Base-by-base conservation (phyloP, 2,113 vertebrate genomes). In the Verasper variegatus region DNA sequence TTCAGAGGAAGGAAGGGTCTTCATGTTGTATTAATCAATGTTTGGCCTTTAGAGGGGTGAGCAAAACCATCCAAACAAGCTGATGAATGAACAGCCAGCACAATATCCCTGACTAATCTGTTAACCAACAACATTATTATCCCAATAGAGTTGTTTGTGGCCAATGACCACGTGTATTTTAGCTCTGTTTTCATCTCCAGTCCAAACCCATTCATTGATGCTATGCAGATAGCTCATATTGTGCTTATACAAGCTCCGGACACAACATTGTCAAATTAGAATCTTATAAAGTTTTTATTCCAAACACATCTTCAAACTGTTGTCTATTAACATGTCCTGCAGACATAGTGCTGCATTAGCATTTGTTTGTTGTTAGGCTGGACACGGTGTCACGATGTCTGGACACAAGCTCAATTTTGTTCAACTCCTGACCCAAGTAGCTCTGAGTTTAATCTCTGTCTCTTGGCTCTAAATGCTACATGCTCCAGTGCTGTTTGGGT, bases 351-450 rank as follows among this genome's bases (percentile, higher is more conserved):
- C 5, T 11, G 27, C 27, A 55, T 67, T 54, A 67, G 7, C 49
- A 52, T 54, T 54, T 24, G 49, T 21, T 37, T 37, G 18, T 67
- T 54, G 18, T 23, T 5, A 54, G 21, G n/a, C 12, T 66, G 26
- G 24, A 51, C 24, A 27, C 17, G 13, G 18, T 51, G 24, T 13
- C 17, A 18, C n/a, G 47, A 51, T 51, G 47, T 51, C 47, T n/a
- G 51, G 20, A n/a, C 51, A 54, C 51, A 54, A 23, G 47, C 65
- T 66, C 45, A 54, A 13, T 67, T 67, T 51, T 27, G 24, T 27
- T 66, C 3, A 27, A 51, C 45, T 54, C 26, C 49, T 54, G 26
- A 67, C 49, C 65, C 49, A 14, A 15, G 35, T 51, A 66, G 8
- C 45, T 13, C 24, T 31, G 18, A 49, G 15, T 65, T 49, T 27